Base-by-base conservation (phyloP, 2,888 invertebrate species). In the Lithophane ornitopus region DNA sequence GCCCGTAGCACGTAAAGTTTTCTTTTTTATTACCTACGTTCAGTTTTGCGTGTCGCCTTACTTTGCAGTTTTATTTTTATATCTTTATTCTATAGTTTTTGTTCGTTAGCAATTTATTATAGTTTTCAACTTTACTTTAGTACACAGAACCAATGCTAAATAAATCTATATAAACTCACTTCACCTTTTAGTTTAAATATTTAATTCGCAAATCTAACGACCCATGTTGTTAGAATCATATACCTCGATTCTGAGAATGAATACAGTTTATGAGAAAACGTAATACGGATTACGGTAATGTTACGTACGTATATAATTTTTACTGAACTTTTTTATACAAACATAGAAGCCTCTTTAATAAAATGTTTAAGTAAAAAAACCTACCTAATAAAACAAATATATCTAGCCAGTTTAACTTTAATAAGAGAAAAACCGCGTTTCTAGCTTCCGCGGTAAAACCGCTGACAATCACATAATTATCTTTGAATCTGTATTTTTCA, bases 401-500 rank as follows among this genome's bases (percentile, higher is more conserved):
- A 46, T 62, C 26, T n/a, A 34, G 22, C 1, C 19, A 26, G 4
- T 9, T 12, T 14, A 65, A 54, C 2, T 26, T 6, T 39, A 39
- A 22, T 58, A 49, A 28, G 7, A 56, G 11, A n/a, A 66, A 39
- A 39, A 54, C 9, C 46, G 19, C 16, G 41, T 41, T 70, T 4
- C 3, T 28, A 3, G 16, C 14, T 66, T 52, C n/a, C 11, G 14
- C 22, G 34, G 19, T 44, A 49, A 66, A 65, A 49, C 63, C 70
- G 73, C 68, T 83, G 76, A 81, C 76, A 78, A 78, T 54, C 16
- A n/a, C 22, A 52, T 6, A 44, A 26, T n/a, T n/a, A 61, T 74
- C 68, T 70, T 59, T 73, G 71, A 80, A 85, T 85, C 78, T 81
- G 75, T 77, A 84, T 85, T 87, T 88, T 77, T 77, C 86, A 89